Percentiles rank a stretch among this genome's conserved stretches.
These are phyloP conservation scores for Orchestia grillus DNA, from an alignment of 1,140 invertebrate genomes.

Conservation along the genomic window DNA sequence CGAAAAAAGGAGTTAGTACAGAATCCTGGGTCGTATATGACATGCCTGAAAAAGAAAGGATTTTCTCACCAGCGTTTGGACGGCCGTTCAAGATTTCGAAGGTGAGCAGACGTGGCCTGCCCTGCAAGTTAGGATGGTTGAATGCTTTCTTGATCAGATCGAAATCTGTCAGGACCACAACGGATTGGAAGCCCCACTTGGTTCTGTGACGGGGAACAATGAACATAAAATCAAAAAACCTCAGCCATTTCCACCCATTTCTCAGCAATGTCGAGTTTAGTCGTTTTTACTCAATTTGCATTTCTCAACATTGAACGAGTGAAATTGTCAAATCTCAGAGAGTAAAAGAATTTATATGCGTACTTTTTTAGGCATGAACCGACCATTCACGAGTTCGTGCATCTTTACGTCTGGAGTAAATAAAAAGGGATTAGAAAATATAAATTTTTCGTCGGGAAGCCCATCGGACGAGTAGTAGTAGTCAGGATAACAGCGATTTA, in stretches of 20 bases:
- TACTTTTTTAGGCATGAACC: too few species aligned
- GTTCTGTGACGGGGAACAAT: not conserved
- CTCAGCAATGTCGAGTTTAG: too few species aligned
- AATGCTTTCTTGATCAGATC: conserved; percentile 57
- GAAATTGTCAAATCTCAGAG: too few species aligned
- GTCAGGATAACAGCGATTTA: too few species aligned
- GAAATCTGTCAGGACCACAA: conserved; percentile 56
- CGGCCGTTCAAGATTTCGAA: conserved; percentile 34
- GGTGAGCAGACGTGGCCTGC: conserved; percentile 45
- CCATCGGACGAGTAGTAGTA: too few species aligned
- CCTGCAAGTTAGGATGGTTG: conserved; percentile 26
- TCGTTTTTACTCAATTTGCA: too few species aligned
- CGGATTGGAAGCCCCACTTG: conserved; percentile 1
- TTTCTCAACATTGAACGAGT: not conserved
- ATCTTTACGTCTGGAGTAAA: too few species aligned
- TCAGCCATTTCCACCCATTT: too few species aligned
- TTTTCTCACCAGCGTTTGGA: conserved; percentile 14
- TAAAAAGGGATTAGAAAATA: too few species aligned
- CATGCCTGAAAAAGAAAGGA: not conserved
- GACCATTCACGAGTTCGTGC: too few species aligned
- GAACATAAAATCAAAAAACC: not conserved
- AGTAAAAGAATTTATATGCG: too few species aligned
- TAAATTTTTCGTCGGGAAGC: too few species aligned
- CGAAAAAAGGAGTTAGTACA: not conserved
- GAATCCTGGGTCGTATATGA: not conserved